Conservation (phyloP, 64 coral and sea anemone species). For the Dendronephthya gigantea region DNA sequence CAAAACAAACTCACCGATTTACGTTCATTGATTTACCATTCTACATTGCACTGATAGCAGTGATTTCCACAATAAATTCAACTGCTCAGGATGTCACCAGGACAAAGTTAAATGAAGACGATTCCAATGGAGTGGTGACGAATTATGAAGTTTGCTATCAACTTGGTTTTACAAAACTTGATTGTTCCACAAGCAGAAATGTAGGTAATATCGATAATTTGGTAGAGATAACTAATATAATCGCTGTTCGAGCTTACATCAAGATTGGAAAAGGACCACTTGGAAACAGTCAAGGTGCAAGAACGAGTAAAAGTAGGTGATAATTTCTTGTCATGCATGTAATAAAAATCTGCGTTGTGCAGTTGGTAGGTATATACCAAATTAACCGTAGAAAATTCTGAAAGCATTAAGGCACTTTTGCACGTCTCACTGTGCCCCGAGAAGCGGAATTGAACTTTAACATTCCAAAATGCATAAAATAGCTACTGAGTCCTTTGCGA, state of each 20-base stretch:
- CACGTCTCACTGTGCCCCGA: too few relatives aligned
- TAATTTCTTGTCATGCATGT: background rate
- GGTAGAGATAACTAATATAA: background rate
- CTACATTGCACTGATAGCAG: too few relatives aligned
- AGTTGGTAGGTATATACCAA: too few relatives aligned
- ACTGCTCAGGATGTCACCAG: background rate
- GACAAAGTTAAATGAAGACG: background rate
- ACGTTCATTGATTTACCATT: too few relatives aligned
- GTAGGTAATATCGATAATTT: background rate
- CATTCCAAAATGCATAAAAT: too few relatives aligned
- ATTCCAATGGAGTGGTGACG: background rate
- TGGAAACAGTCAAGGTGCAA: background rate
- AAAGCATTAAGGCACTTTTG: too few relatives aligned
- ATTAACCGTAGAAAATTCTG: too few relatives aligned
- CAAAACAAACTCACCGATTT: too few relatives aligned
- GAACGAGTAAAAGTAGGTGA: background rate
- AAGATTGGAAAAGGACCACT: background rate
- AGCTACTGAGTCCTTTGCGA: too few relatives aligned
- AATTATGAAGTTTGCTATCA: background rate
- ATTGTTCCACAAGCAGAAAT: background rate
- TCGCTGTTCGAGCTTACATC: background rate
- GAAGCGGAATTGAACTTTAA: too few relatives aligned
- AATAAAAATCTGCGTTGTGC: too few relatives aligned
- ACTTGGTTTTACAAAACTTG: background rate
- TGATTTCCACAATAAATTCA: background rate